These are phyloP conservation scores for Podarcis lilfordi DNA, from an alignment of 2,797 vertebrate species.

Conservation along the genomic window DNA sequence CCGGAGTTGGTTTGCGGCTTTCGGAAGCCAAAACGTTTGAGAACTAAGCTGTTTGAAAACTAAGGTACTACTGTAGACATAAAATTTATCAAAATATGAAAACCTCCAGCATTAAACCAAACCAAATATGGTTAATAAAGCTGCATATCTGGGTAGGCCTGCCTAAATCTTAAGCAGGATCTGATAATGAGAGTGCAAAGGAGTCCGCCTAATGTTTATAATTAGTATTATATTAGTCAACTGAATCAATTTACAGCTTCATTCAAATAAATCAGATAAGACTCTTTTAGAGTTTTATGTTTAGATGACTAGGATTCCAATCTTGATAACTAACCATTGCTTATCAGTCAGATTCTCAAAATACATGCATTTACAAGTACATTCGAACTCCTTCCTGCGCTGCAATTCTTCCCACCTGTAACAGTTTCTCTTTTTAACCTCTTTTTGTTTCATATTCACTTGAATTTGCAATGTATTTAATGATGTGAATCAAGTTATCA, in stretches of 20 bases:
- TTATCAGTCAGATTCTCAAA: not conserved
- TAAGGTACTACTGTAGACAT: too few species aligned
- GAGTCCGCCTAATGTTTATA: too few species aligned
- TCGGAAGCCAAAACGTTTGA: too few species aligned
- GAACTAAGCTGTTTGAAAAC: too few species aligned
- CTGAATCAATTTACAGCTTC: not conserved
- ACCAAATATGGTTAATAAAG: too few species aligned
- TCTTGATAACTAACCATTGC: not conserved
- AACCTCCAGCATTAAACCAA: too few species aligned
- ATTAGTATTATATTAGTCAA: not conserved
- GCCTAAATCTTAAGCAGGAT: too few species aligned
- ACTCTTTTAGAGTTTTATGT: not conserved
- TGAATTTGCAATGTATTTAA: not conserved
- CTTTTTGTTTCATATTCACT: not conserved
- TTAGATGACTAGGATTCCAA: not conserved
- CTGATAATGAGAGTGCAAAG: too few species aligned
- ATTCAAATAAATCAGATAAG: not conserved
- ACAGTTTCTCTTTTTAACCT: not conserved
- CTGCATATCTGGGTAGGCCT: too few species aligned
- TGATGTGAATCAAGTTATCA: not conserved
- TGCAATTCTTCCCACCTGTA: not conserved
- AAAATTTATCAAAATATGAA: too few species aligned
- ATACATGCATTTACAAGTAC: not conserved
- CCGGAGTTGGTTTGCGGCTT: rapidly evolving
- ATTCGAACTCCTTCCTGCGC: not conserved